Evolutionary conservation across 2,797 vertebrate genomes (phyloP).

Genomic region (Sebastes itinus): DNA sequence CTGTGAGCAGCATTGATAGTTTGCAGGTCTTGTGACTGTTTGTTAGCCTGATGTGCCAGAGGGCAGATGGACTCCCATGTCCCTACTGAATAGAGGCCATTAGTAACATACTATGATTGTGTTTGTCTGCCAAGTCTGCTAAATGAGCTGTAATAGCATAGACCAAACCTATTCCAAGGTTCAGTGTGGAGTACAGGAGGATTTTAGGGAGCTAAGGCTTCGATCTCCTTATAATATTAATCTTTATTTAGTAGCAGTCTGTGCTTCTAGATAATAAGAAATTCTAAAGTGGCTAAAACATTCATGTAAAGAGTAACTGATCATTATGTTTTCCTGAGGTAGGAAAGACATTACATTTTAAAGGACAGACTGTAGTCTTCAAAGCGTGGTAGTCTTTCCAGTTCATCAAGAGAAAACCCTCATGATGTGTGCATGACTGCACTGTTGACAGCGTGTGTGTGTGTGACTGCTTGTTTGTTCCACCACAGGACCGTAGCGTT

Average conservation of each 20-base stretch:
- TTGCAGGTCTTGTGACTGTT: slow-evolving; percentile 56
- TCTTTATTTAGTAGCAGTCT: not conserved
- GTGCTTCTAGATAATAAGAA: not conserved
- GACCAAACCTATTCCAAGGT: not conserved
- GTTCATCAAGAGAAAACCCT: slow-evolving; percentile 5
- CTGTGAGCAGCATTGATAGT: slow-evolving; percentile 25
- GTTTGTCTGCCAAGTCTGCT: slow-evolving; percentile 3
- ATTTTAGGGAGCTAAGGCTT: not conserved
- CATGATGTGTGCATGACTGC: slow-evolving; percentile 60
- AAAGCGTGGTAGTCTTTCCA: not conserved
- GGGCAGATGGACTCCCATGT: slow-evolving; percentile 11
- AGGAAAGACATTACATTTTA: not conserved
- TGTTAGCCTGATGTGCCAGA: slow-evolving; percentile 31
- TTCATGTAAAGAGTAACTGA: not conserved
- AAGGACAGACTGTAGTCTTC: not conserved
- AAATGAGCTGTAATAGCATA: slow-evolving; percentile 21
- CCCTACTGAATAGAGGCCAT: slow-evolving; percentile 20
- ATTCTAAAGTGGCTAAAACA: not conserved
- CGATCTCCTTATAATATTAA: not conserved
- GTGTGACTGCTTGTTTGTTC: slow-evolving; percentile 42
- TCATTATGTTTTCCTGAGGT: not conserved
- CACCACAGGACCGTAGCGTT: not conserved
- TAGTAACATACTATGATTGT: slow-evolving; percentile 3
- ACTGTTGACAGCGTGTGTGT: slow-evolving; percentile 3
- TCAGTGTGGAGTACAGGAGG: not conserved